Percentiles rank a stretch among this genome's conserved stretches.
These are phyloP conservation scores for Caenorhabditis sp. DNA, from an alignment of 2,888 invertebrate genomes.

Conservation along the genomic window DNA sequence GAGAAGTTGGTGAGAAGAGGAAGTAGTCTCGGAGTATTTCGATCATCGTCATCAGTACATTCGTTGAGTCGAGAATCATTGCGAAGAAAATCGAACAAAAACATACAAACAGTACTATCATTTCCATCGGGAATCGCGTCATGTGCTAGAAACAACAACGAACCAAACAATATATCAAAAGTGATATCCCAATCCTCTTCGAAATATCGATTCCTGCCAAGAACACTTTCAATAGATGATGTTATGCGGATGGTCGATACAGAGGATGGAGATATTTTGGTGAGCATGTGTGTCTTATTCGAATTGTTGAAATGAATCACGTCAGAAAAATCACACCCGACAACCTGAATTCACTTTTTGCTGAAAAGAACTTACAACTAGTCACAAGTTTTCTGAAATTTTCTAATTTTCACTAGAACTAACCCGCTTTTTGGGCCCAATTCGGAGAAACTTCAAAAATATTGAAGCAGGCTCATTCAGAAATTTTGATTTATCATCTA, in stretches of 20 bases:
- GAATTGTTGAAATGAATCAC: background rate
- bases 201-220: conserved; percentile 45
- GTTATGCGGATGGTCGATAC: conserved; percentile 63
- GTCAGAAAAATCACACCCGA: conserved; percentile 3
- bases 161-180: background rate
- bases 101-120: conserved; percentile 63
- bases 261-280: conserved; percentile 41
- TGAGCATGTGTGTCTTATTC: too few relatives aligned
- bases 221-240: conserved; percentile 64
- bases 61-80: conserved; percentile 39
- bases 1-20: conserved; percentile 20
- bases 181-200: background rate
- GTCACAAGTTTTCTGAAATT: too few relatives aligned
- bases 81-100: conserved; percentile 45
- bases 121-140: conserved; percentile 52
- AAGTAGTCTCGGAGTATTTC: conserved; percentile 48
- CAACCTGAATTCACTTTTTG: too few relatives aligned
- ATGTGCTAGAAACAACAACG: background rate
- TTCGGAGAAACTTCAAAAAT: too few relatives aligned
- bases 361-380: too few relatives aligned
- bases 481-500: too few relatives aligned
- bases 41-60: conserved; percentile 43
- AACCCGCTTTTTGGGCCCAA: too few relatives aligned
- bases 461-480: too few relatives aligned
- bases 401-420: too few relatives aligned